Percentiles rank a stretch among this genome's conserved stretches.
These are phyloP conservation scores for Sphenopsis melanotis DNA, from an alignment of 2,797 vertebrate genomes.

Conservation along the genomic window DNA sequence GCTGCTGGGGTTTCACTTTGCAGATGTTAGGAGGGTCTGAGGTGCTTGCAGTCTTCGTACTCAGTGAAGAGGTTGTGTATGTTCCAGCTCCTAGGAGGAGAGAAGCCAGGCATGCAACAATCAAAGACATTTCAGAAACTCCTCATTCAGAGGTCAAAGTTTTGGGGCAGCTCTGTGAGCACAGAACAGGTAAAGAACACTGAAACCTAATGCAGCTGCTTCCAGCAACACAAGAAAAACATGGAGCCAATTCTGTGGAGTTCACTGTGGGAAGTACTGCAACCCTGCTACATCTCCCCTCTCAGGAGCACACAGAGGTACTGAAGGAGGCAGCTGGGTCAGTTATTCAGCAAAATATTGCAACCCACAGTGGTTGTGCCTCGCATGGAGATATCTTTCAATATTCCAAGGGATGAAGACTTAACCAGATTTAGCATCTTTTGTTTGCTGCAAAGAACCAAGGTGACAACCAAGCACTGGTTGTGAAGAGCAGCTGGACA, in stretches of 20 bases:
- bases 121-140: neutral
- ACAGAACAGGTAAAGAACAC: neutral
- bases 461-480: neutral
- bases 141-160: neutral
- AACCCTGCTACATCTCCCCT: neutral
- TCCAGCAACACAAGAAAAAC: neutral
- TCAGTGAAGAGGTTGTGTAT: constrained; percentile 94
- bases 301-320: neutral
- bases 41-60: constrained; percentile 93
- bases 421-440: neutral
- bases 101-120: neutral
- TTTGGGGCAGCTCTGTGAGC: neutral
- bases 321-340: neutral
- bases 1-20: constrained; percentile 97
- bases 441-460: neutral
- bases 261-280: neutral
- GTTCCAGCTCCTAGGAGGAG: constrained; percentile 85
- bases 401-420: neutral
- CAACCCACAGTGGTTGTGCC: neutral
- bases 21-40: constrained; percentile 98
- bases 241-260: neutral
- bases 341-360: neutral
- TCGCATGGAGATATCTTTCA: neutral
- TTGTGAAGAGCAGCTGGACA: neutral
- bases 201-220: neutral